phyloP scores from a whole-genome alignment of 2,888 invertebrate genomes.

The Salpingus planirostris region DNA sequence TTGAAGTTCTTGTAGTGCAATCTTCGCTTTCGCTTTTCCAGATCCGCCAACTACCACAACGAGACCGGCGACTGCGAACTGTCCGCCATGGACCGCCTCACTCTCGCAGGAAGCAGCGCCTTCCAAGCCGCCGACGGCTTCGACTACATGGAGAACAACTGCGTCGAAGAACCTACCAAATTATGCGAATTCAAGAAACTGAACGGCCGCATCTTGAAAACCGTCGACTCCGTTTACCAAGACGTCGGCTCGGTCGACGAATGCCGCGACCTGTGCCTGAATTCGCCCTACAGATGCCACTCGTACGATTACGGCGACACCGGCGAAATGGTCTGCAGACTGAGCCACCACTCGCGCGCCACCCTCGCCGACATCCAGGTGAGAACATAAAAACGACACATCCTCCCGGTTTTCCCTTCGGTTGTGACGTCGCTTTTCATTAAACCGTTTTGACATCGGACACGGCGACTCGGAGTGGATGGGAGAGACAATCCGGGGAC shows the following conservation, averaged over 20 bases:
- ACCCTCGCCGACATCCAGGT: conserved; percentile 83
- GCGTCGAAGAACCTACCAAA: conserved; percentile 89
- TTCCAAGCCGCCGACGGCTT: conserved; percentile 49
- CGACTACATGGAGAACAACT: conserved; percentile 88
- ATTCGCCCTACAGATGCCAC: conserved; percentile 85
- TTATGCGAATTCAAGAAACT: conserved; percentile 89
- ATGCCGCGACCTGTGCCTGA: conserved; percentile 80
- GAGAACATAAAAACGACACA: too few relatives aligned
- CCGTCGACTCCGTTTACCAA: conserved; percentile 88
- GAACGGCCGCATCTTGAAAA: conserved; percentile 80
- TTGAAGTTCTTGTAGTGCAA: too few relatives aligned
- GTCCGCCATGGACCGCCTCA: conserved; percentile 87
- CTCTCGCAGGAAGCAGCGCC: conserved; percentile 71
- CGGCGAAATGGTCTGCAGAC: conserved; percentile 85
- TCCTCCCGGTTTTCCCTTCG: too few relatives aligned
- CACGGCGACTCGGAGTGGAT: background rate
- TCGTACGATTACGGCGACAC: conserved; percentile 92
- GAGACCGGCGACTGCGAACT: conserved; percentile 77
- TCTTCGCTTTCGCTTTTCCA: too few relatives aligned
- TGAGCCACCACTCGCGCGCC: conserved; percentile 84
- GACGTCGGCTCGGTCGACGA: conserved; percentile 80
- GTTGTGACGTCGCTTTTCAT: conserved; percentile 26
- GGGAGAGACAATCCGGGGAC: background rate
- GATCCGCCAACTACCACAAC: conserved; percentile 86
- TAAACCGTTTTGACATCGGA: conserved; percentile 1